Conservation (phyloP, 2,113 vertebrate species). For the human region GRCh38 chr1:153572001-153572500, state of each 20-base stretch:
- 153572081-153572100: not conserved
- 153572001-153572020: not conserved
- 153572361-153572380: no score
- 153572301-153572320: no score
- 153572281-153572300: not conserved
- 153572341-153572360: no score
- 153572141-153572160: not conserved
- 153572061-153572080: not conserved
- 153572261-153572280: not conserved
- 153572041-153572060: not conserved
- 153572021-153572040: no score
- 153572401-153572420: no score
- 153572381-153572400: no score
- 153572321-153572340: no score
- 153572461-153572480: no score
- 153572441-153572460: no score
- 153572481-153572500: no score
- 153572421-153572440: no score
- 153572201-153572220: not conserved
- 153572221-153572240: not conserved
- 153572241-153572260: not conserved
- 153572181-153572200: not conserved
- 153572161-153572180: not conserved
- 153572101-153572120: not conserved
- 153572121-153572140: fast-evolving